phyloP scores from a whole-genome alignment of 2,888 invertebrate species.

The Palloptera scutellata region DNA sequence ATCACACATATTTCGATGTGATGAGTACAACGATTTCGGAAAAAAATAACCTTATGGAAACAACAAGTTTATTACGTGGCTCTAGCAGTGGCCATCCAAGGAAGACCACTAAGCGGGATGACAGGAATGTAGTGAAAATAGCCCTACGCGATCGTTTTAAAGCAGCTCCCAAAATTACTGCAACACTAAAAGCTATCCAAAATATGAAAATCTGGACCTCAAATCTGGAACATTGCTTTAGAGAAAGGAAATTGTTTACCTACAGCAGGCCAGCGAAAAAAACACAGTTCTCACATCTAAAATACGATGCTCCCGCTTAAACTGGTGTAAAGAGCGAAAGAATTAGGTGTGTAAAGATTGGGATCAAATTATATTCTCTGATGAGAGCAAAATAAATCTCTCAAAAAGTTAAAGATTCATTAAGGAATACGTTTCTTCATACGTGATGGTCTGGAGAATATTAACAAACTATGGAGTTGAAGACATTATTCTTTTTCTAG shows the following conservation, averaged over 20 bases:
- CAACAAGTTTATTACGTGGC: background rate
- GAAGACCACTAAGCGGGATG: background rate
- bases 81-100: background rate
- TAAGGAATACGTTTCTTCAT: too few species aligned
- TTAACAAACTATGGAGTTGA: too few species aligned
- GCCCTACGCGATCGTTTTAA: background rate
- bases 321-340: background rate
- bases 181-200: background rate
- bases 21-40: too few species aligned
- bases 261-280: too few species aligned
- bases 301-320: background rate
- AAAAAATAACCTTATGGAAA: too few species aligned
- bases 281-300: conserved; percentile 1
- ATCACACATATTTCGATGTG: too few species aligned
- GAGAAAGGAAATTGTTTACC: too few species aligned
- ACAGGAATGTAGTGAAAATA: background rate
- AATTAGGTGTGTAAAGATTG: background rate
- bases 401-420: too few species aligned
- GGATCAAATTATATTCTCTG: background rate
- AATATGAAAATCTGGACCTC: conserved; percentile 1
- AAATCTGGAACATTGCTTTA: too few species aligned
- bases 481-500: too few species aligned
- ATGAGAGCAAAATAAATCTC: conserved; percentile 1
- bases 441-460: too few species aligned
- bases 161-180: conserved; percentile 7